Evolutionary conservation across 2,113 vertebrate species (phyloP), one percentile per base, ranked within the genome.

Genomic region (Proterorhinus semilunaris): DNA sequence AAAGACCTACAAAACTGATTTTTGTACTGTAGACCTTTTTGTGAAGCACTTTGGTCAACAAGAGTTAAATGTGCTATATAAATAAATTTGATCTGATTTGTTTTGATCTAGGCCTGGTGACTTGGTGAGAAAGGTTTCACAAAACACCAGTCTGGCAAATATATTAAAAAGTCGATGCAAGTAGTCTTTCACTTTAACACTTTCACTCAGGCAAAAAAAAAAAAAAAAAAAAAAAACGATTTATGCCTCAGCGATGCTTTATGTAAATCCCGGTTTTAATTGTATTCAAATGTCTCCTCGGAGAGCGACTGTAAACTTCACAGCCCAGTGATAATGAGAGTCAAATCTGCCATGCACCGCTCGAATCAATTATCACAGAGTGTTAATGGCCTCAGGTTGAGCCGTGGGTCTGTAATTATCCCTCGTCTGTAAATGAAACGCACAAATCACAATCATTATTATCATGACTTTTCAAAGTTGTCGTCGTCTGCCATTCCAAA

Each of bases 261-360:
- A 6, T 59, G 64, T 52, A 46, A 68, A 72, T 62, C 54, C 10
- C 61, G 3, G 13, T 36, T 17, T 53, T 72, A 6, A 62, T 79
- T 68, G 36, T 45, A 69, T 7, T 11, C 10, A 68, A 74, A 71
- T 73, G 50, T n/a, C 16, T 16, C 65, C 42, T 64, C 27, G 36
- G 11, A 42, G 15, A 68, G 21, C 27, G n/a, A 13, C 45, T 61
- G 51, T 8, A n/a, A 15, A 47, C n/a, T 11, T 50, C 43, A 67
- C 8, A 17, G 51, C 48, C 6, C 0, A 1, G 1, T 61, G 27
- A 45, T 57, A 62, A 62, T 57, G 48, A 12, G 12, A 54, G 47
- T 11, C 6, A 59, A 69, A 65, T 71, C 17, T 50, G 15, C 48
- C 16, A 11, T 2, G 15, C 36, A 8, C 57, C 7, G 45, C 43